phyloP scores from a whole-genome alignment of 30 jellyfish, hydroid and myxozoan species.

The Aurelia coerulea region DNA sequence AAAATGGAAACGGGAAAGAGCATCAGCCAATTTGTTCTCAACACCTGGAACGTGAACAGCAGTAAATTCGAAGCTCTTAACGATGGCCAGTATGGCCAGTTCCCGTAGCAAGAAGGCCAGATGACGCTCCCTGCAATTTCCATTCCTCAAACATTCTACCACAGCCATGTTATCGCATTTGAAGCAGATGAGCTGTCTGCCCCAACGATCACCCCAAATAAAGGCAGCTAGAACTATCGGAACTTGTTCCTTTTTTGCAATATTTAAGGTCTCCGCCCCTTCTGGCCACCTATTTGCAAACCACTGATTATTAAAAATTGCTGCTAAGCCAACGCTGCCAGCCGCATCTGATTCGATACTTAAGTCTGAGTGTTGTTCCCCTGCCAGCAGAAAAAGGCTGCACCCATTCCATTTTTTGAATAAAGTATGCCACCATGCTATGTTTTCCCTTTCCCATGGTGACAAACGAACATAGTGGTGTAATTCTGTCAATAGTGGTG shows the following conservation, averaged over 20 bases:
- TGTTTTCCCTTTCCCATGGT: not conserved
- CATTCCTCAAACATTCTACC: not conserved
- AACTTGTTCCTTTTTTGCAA: slow-evolving; percentile 2
- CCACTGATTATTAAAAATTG: slow-evolving; percentile 2
- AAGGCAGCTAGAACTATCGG: slow-evolving; percentile 13
- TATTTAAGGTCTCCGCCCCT: not conserved
- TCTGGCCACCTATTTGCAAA: slow-evolving; percentile 10
- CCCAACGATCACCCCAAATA: slow-evolving; percentile 18
- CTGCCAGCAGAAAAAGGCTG: not conserved
- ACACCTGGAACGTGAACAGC: too few species aligned
- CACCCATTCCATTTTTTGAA: slow-evolving; percentile 11
- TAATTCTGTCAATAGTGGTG: not conserved
- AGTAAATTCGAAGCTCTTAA: too few species aligned
- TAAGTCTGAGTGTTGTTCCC: not conserved
- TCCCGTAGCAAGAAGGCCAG: slow-evolving; percentile 38
- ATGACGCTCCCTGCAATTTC: slow-evolving; percentile 22
- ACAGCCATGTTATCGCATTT: slow-evolving; percentile 11
- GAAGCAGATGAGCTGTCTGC: not conserved
- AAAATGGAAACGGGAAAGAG: too few species aligned
- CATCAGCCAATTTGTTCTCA: too few species aligned
- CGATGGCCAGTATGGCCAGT: too few species aligned
- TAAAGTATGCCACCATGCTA: slow-evolving; percentile 23
- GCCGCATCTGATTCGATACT: slow-evolving; percentile 21
- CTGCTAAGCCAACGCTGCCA: slow-evolving; percentile 7
- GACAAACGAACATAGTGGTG: not conserved